phyloP scores from a whole-genome alignment of 1,140 invertebrate species.

The Macrobrachium nipponense region DNA sequence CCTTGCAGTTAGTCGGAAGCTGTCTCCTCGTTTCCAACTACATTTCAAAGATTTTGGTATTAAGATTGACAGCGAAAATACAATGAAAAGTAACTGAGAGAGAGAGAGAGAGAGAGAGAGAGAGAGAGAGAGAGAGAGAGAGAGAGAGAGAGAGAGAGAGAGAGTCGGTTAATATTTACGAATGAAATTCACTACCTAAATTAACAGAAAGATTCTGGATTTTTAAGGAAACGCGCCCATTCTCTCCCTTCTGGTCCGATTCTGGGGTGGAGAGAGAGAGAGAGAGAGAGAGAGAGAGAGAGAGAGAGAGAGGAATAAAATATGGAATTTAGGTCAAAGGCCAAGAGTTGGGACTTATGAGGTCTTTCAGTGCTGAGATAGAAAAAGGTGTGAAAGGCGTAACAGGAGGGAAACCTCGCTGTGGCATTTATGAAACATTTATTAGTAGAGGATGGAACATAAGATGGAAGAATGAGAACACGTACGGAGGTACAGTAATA shows the following conservation, averaged over 20 bases:
- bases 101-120: slow-evolving; percentile 5
- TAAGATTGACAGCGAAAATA: neutral
- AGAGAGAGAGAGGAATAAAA: neutral
- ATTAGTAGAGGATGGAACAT: neutral
- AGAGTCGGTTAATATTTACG: neutral
- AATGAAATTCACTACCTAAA: too few species aligned
- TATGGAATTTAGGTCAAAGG: neutral
- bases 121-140: neutral
- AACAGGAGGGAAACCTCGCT: neutral
- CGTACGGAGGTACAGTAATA: neutral
- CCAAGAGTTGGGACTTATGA: neutral
- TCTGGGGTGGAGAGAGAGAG: neutral
- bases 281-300: neutral
- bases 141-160: slow-evolving; percentile 1
- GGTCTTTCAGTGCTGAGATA: too few species aligned
- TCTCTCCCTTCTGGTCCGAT: neutral
- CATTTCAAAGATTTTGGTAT: neutral
- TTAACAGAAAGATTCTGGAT: too few species aligned
- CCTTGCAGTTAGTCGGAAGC: neutral
- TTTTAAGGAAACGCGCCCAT: too few species aligned
- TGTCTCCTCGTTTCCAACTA: too few species aligned
- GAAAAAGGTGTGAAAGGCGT: too few species aligned
- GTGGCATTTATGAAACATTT: too few species aligned
- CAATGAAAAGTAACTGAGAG: neutral
- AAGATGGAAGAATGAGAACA: neutral